phyloP scores from a whole-genome alignment of 1,140 invertebrate genomes.

The Rhysida immarginata region DNA sequence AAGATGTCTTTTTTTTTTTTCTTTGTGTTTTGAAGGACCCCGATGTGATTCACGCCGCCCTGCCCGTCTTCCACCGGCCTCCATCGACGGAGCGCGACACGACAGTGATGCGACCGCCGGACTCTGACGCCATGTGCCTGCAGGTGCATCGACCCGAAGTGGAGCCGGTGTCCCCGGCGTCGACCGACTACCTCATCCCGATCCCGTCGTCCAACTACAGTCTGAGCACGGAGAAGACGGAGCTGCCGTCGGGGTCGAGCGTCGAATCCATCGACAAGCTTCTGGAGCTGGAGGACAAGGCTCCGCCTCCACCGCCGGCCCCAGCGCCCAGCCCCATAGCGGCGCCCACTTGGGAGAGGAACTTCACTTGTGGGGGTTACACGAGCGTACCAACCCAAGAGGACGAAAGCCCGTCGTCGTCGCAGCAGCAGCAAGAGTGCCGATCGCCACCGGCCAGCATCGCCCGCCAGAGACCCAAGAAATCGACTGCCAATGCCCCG shows the following conservation, averaged over 20 bases:
- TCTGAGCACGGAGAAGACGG: slow-evolving; percentile 19
- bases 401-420: slow-evolving; percentile 14
- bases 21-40: slow-evolving; percentile 38
- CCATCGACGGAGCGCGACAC: slow-evolving; percentile 42
- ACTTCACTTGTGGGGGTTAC: slow-evolving; percentile 2
- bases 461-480: slow-evolving; percentile 8
- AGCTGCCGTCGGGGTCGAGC: slow-evolving; percentile 17
- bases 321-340: slow-evolving; percentile 7
- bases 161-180: slow-evolving; percentile 24
- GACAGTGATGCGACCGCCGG: slow-evolving; percentile 42
- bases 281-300: slow-evolving; percentile 13
- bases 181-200: slow-evolving; percentile 36
- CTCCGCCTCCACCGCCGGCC: not conserved
- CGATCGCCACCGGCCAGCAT: slow-evolving; percentile 7
- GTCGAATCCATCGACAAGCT: slow-evolving; percentile 13
- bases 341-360: slow-evolving; percentile 2
- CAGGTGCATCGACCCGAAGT: slow-evolving; percentile 25
- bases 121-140: slow-evolving; percentile 28
- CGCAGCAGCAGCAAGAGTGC: slow-evolving; percentile 14
- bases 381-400: slow-evolving; percentile 6
- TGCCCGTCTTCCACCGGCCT: slow-evolving; percentile 44
- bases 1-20: slow-evolving; percentile 1
- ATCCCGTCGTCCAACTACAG: slow-evolving; percentile 25
- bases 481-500: not conserved
- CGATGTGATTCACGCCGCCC: slow-evolving; percentile 47